Conservation (phyloP, 2,888 invertebrate genomes). For the Diaphora mendica region DNA sequence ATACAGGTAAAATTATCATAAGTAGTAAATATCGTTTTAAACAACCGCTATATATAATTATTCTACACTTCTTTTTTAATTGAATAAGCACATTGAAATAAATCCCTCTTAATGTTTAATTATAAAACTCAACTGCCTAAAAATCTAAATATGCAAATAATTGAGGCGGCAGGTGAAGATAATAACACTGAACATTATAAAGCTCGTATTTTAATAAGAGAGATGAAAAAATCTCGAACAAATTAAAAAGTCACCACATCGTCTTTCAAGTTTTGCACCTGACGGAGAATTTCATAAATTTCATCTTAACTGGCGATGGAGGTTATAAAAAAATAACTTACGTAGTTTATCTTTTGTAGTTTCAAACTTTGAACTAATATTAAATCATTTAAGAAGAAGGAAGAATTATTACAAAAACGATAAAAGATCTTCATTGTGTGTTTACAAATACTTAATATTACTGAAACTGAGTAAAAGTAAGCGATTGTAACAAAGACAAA, state of each 20-base stretch:
- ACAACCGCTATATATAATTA: neutral
- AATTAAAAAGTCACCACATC: constrained; percentile 70
- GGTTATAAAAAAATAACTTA: constrained; percentile 39
- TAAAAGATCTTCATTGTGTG: too few species aligned
- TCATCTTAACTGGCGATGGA: constrained; percentile 59
- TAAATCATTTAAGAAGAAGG: too few species aligned
- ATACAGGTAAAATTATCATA: too few species aligned
- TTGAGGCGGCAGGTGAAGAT: constrained; percentile 55
- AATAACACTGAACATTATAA: constrained; percentile 54
- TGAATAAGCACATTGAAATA: neutral
- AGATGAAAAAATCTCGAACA: constrained; percentile 57
- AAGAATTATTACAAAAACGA: too few species aligned
- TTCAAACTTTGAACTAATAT: too few species aligned
- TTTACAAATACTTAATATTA: too few species aligned
- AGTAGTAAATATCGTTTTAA: neutral
- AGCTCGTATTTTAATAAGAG: constrained; percentile 56
- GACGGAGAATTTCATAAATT: constrained; percentile 62
- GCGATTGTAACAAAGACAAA: too few species aligned
- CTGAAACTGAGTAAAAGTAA: too few species aligned
- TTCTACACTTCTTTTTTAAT: neutral
- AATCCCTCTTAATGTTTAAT: constrained; percentile 10
- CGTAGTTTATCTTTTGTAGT: constrained; percentile 3
- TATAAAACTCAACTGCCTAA: constrained; percentile 7
- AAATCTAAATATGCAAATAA: constrained; percentile 46
- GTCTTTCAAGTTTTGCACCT: constrained; percentile 55